phyloP scores from a whole-genome alignment of 1,140 invertebrate species.

The Trichonephila clavata region DNA sequence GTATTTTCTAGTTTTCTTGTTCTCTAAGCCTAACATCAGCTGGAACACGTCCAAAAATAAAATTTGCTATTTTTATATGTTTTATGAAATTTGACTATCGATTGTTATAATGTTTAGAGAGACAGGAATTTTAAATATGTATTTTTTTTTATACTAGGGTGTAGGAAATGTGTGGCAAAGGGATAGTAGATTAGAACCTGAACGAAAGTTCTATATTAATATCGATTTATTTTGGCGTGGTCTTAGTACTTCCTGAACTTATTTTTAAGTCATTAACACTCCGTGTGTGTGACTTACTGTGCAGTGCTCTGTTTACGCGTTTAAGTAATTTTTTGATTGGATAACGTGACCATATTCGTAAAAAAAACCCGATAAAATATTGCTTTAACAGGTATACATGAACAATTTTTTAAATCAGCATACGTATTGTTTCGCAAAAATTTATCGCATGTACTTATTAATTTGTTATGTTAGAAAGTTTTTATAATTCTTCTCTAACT shows the following conservation, averaged over 20 bases:
- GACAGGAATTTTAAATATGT: background rate
- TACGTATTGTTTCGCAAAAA: background rate
- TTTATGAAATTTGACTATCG: background rate
- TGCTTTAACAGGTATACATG: constrained; percentile 4
- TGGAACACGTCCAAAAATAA: constrained; percentile 57
- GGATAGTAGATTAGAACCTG: background rate
- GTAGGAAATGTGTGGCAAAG: background rate
- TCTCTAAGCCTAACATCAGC: constrained; percentile 58
- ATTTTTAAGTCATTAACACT: background rate
- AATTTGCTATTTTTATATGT: constrained; percentile 55
- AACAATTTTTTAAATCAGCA: background rate
- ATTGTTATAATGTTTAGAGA: background rate
- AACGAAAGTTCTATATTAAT: background rate
- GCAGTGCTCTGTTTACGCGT: background rate
- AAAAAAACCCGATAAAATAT: background rate
- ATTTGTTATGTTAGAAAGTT: background rate
- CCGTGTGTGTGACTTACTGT: background rate
- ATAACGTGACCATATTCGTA: background rate
- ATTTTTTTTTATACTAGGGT: background rate
- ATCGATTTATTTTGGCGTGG: constrained; percentile 12
- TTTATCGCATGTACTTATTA: background rate
- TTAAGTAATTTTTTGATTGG: background rate
- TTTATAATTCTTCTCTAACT: background rate
- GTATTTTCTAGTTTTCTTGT: constrained; percentile 28
- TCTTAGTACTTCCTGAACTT: constrained; percentile 6